Evolutionary conservation across 2,888 invertebrate genomes (phyloP).

Genomic region (Diplolepis rosae): DNA sequence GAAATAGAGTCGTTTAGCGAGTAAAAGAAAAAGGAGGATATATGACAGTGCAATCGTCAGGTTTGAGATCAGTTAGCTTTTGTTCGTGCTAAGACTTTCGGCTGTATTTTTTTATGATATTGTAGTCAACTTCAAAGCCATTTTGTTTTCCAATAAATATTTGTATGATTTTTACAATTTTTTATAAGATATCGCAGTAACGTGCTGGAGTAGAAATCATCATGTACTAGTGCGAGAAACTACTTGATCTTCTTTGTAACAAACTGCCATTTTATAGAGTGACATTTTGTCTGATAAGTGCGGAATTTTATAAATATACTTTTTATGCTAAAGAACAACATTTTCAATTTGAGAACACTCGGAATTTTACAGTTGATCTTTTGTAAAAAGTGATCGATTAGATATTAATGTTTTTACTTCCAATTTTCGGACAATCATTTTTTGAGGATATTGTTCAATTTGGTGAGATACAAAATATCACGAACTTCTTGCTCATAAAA

Average conservation of each 20-base stretch:
- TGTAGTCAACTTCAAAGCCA: conserved; percentile 62
- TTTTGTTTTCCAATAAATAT: conserved; percentile 48
- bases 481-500: too few species aligned
- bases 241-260: background rate
- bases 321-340: background rate
- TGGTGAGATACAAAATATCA: too few species aligned
- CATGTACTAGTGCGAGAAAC: background rate
- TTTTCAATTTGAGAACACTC: background rate
- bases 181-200: background rate
- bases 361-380: background rate
- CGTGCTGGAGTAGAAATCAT: background rate
- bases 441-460: too few species aligned
- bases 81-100: conserved; percentile 43
- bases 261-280: background rate
- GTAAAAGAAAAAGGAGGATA: conserved; percentile 21
- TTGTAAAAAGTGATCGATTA: background rate
- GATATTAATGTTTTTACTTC: background rate
- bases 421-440: too few species aligned
- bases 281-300: background rate
- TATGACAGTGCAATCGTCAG: background rate
- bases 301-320: background rate
- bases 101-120: conserved; percentile 52
- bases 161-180: conserved; percentile 15
- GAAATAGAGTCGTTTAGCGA: conserved; percentile 49
- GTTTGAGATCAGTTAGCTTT: background rate